These are phyloP conservation scores for Acanthochromis polyacanthus DNA, from an alignment of 2,113 vertebrate genomes.

Conservation along the genomic window DNA sequence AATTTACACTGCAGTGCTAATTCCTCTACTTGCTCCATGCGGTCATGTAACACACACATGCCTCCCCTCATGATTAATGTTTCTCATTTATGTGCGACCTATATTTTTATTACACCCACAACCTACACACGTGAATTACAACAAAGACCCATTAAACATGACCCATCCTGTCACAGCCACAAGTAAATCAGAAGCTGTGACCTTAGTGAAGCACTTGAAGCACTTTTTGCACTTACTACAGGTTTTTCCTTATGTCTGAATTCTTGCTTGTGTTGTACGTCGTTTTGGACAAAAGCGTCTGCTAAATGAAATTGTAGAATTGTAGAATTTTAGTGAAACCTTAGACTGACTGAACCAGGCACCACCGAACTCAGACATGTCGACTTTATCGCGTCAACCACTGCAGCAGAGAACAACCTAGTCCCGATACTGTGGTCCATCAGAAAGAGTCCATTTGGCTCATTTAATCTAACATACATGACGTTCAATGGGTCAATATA, in stretches of 20 bases:
- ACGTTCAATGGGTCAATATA: too few species aligned
- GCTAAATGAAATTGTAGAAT: too few species aligned
- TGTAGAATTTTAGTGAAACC: slow-evolving; percentile 21
- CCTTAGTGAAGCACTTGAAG: slow-evolving; percentile 29
- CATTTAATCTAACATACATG: background rate
- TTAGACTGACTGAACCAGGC: slow-evolving; percentile 13
- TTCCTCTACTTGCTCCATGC: too few species aligned
- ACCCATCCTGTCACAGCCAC: slow-evolving; percentile 16
- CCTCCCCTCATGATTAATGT: background rate
- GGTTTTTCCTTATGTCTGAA: too few species aligned
- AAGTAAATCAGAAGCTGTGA: slow-evolving; percentile 7
- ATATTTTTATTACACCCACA: slow-evolving; percentile 13
- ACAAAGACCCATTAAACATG: slow-evolving; percentile 6
- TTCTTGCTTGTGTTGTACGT: too few species aligned
- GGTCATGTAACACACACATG: background rate
- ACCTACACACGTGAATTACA: slow-evolving; percentile 33
- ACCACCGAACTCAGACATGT: slow-evolving; percentile 12
- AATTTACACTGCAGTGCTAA: background rate
- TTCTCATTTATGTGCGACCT: background rate
- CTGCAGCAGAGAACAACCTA: background rate
- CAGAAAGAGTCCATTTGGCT: background rate
- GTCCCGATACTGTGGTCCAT: background rate
- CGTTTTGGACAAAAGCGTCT: too few species aligned
- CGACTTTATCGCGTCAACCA: background rate
- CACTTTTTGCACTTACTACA: too few species aligned